phyloP scores from a whole-genome alignment of 2,797 vertebrate species.

The Otus scops region DNA sequence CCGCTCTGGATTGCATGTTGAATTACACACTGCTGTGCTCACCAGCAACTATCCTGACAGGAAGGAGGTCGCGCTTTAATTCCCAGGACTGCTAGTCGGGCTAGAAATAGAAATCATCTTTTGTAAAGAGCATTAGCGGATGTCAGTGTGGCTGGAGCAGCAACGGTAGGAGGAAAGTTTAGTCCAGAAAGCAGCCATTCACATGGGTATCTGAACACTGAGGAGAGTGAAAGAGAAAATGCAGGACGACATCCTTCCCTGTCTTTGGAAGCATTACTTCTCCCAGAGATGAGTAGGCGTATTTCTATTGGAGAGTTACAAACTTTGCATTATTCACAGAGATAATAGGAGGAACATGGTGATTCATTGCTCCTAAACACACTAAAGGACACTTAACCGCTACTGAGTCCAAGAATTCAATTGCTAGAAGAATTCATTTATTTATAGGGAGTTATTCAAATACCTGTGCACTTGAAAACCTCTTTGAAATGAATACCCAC shows the following conservation, averaged over 20 bases:
- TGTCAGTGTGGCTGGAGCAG: background rate
- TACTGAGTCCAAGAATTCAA: background rate
- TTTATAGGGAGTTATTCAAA: background rate
- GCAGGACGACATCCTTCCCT: background rate
- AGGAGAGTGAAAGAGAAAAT: background rate
- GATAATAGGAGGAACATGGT: background rate
- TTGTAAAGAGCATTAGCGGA: background rate
- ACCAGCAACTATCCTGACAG: background rate
- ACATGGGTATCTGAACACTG: background rate
- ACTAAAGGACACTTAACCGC: background rate
- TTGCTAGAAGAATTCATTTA: background rate
- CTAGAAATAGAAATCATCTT: conserved; percentile 21
- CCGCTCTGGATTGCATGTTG: background rate
- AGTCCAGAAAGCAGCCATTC: background rate
- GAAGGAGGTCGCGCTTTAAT: background rate
- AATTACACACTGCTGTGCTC: background rate
- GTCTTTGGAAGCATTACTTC: background rate
- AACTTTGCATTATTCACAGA: background rate
- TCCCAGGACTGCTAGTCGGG: background rate
- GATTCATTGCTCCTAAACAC: conserved; percentile 23
- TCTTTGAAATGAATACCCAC: background rate
- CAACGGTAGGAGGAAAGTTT: background rate
- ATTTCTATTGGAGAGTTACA: background rate
- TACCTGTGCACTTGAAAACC: background rate
- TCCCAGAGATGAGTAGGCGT: background rate